A percentile compares a stretch with the other conserved stretches of the same genome.
Conservation (phyloP, 1,140 invertebrate species). For the Drosophila oshimai region DNA sequence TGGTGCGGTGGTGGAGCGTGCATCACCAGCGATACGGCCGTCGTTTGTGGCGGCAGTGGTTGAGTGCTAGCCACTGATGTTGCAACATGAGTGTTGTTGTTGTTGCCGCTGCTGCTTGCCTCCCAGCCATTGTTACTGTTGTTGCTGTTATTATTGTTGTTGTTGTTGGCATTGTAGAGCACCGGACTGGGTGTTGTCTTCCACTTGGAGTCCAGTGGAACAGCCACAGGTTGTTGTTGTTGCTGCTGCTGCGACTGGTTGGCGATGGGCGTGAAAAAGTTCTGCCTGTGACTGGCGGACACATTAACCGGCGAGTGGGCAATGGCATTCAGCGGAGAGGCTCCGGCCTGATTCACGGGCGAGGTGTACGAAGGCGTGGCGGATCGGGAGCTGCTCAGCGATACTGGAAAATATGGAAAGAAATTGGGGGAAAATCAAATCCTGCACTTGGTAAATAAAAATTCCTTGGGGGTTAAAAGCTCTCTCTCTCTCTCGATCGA, state of each 20-base stretch:
- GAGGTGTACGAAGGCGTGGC: constrained; percentile 94
- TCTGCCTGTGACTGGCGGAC: constrained; percentile 86
- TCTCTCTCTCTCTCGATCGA: background rate
- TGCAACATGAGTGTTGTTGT: constrained; percentile 76
- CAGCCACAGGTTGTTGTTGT: constrained; percentile 36
- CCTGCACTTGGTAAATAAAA: background rate
- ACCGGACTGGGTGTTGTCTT: constrained; percentile 80
- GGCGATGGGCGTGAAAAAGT: constrained; percentile 93
- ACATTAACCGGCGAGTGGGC: constrained; percentile 87
- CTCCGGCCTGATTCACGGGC: constrained; percentile 86
- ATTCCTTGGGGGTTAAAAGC: background rate
- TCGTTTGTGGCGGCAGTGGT: constrained; percentile 67
- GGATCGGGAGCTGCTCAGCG: constrained; percentile 94
- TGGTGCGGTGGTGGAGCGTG: constrained; percentile 83
- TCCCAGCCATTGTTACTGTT: constrained; percentile 67
- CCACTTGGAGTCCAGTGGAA: constrained; percentile 71
- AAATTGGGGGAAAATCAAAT: background rate
- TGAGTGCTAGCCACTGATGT: constrained; percentile 83
- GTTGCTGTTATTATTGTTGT: constrained; percentile 38
- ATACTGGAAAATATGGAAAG: constrained; percentile 86
- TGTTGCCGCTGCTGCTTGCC: constrained; percentile 41
- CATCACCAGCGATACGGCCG: constrained; percentile 82
- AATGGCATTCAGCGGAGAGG: constrained; percentile 86
- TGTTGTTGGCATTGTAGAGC: constrained; percentile 67
- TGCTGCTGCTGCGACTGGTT: constrained; percentile 83